Evolutionary conservation across 2,888 invertebrate species (phyloP).

Genomic region (Apotomis turbidana): DNA sequence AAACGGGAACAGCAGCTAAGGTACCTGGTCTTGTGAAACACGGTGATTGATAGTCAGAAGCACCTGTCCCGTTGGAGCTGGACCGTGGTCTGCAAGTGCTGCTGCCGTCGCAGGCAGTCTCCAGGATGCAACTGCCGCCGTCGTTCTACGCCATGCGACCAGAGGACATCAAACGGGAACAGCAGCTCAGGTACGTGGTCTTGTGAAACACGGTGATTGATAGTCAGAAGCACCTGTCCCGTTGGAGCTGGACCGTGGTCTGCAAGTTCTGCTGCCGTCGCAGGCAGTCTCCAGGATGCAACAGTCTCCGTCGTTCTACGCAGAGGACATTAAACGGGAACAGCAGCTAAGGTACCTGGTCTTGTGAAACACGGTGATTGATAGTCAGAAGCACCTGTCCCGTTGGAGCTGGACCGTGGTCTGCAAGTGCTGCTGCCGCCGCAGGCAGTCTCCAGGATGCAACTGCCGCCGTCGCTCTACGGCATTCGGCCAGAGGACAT

Average conservation of each 20-base stretch:
- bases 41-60: no score
- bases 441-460: conserved; percentile 86
- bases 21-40: no score
- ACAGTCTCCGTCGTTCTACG: conserved; percentile 85
- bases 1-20: no score
- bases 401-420: conserved; percentile 93
- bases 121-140: no score
- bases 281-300: conserved; percentile 76
- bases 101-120: no score
- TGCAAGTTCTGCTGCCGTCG: conserved; percentile 92
- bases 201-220: no score
- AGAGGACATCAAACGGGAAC: no score
- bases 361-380: no score
- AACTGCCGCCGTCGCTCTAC: conserved; percentile 94
- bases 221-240: conserved; percentile 90
- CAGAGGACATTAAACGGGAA: conserved; percentile 93
- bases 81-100: no score
- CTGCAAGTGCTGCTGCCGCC: conserved; percentile 92
- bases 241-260: conserved; percentile 92
- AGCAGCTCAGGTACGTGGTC: neutral
- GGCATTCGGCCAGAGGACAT: conserved; percentile 92
- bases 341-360: conserved; percentile 86
- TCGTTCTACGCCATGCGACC: no score
- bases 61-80: no score
- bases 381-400: conserved; percentile 89